Conservation (phyloP, 1,140 invertebrate genomes). For the Tigriopus japonicus region DNA sequence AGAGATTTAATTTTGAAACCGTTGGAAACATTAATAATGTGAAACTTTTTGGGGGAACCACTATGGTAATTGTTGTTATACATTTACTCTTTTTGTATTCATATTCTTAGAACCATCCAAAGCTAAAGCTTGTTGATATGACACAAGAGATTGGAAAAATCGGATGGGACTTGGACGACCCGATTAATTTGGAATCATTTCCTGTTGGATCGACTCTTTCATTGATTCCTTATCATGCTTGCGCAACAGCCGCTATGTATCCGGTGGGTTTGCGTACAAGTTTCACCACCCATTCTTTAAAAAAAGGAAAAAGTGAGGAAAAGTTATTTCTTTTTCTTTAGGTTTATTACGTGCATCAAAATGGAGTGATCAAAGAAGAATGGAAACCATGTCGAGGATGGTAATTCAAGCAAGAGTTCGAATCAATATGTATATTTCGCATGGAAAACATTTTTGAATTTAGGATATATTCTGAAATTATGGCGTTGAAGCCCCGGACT, state of each 20-base stretch:
- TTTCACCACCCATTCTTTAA: too few relatives aligned
- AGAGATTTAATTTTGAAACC: too few relatives aligned
- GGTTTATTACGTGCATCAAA: neutral
- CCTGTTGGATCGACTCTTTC: slow-evolving; percentile 20
- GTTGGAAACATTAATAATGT: too few relatives aligned
- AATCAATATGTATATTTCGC: too few relatives aligned
- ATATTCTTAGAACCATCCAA: neutral
- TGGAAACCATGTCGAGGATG: neutral
- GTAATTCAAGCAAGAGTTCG: neutral
- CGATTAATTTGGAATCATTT: slow-evolving; percentile 19
- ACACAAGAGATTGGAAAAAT: slow-evolving; percentile 24
- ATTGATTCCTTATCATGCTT: neutral
- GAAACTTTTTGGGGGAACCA: too few relatives aligned
- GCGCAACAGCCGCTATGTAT: neutral
- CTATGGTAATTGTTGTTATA: too few relatives aligned
- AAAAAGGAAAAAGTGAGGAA: too few relatives aligned
- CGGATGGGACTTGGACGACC: slow-evolving; percentile 17
- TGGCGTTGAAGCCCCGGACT: too few relatives aligned
- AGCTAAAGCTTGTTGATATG: slow-evolving; percentile 21
- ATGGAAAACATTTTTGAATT: too few relatives aligned
- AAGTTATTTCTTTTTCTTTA: neutral
- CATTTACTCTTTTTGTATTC: slow-evolving; percentile 6
- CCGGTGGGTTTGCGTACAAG: neutral
- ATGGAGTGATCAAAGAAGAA: neutral
- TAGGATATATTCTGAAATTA: too few relatives aligned